These are phyloP conservation scores for Biston stratarius DNA, from an alignment of 2,888 invertebrate genomes.

Conservation along the genomic window DNA sequence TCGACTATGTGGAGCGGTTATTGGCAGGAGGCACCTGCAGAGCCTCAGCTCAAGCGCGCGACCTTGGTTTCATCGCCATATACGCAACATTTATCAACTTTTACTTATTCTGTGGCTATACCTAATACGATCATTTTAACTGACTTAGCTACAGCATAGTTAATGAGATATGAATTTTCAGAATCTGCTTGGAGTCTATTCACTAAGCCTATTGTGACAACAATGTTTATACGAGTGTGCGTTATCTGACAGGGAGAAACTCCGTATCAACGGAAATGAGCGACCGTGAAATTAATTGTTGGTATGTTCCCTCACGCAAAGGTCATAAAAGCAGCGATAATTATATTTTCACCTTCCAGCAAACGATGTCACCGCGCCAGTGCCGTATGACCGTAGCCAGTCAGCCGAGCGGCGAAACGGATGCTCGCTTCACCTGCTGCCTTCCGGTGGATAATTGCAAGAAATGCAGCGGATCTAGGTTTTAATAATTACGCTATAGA, in stretches of 20 bases:
- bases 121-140: slow-evolving; percentile 41
- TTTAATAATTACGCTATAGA: slow-evolving; percentile 39
- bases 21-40: slow-evolving; percentile 64
- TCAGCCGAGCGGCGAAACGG: slow-evolving; percentile 65
- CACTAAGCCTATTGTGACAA: slow-evolving; percentile 34
- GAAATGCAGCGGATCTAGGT: slow-evolving; percentile 56
- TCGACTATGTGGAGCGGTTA: slow-evolving; percentile 55
- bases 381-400: slow-evolving; percentile 46
- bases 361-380: slow-evolving; percentile 56
- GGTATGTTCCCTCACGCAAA: slow-evolving; percentile 34
- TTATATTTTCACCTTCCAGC: slow-evolving; percentile 48
- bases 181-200: slow-evolving; percentile 11
- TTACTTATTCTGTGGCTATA: slow-evolving; percentile 29
- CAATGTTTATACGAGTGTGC: slow-evolving; percentile 36
- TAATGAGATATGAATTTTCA: slow-evolving; percentile 27
- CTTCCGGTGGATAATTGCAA: slow-evolving; percentile 80
- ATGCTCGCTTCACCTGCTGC: slow-evolving; percentile 79
- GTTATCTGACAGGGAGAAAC: slow-evolving; percentile 42
- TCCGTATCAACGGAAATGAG: slow-evolving; percentile 34
- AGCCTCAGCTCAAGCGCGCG: slow-evolving; percentile 64
- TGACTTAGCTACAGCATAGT: slow-evolving; percentile 49
- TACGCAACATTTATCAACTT: slow-evolving; percentile 57
- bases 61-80: slow-evolving; percentile 68
- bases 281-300: slow-evolving; percentile 31
- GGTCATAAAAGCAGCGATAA: slow-evolving; percentile 41